phyloP scores from a whole-genome alignment of 2,797 vertebrate species.

The Lagodon rhomboides region DNA sequence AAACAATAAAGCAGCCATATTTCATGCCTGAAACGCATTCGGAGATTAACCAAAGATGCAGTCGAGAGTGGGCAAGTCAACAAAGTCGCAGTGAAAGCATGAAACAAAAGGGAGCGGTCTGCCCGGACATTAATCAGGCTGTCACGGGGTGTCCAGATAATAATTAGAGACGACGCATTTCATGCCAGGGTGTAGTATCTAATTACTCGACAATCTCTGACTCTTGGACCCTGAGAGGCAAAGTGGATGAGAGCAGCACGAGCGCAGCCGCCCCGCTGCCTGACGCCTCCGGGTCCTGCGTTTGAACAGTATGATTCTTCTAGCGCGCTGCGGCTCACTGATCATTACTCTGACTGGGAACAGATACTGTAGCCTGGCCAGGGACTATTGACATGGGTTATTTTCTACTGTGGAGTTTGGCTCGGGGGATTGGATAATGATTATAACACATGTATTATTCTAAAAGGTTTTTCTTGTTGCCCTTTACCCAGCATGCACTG shows the following conservation, averaged over 20 bases:
- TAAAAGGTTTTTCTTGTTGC: slow-evolving; percentile 49
- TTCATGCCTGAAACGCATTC: slow-evolving; percentile 52
- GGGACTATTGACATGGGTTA: slow-evolving; percentile 67
- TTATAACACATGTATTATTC: slow-evolving; percentile 50
- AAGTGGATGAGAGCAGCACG: slow-evolving; percentile 58
- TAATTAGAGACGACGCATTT: slow-evolving; percentile 63
- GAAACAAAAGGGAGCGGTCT: slow-evolving; percentile 32
- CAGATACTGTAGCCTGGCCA: slow-evolving; percentile 48
- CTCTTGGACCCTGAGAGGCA: slow-evolving; percentile 56
- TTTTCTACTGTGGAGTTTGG: slow-evolving; percentile 57
- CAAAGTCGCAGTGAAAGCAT: slow-evolving; percentile 42
- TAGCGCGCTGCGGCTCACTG: slow-evolving; percentile 53
- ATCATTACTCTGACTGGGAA: slow-evolving; percentile 73
- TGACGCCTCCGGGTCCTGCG: slow-evolving; percentile 50
- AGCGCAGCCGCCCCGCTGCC: slow-evolving; percentile 31
- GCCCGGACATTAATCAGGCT: slow-evolving; percentile 61
- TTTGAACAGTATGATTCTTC: slow-evolving; percentile 56
- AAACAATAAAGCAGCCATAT: slow-evolving; percentile 65
- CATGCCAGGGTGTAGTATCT: slow-evolving; percentile 46
- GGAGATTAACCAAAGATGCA: slow-evolving; percentile 53
- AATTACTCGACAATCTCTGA: slow-evolving; percentile 66
- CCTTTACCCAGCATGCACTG: slow-evolving; percentile 15
- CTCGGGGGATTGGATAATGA: slow-evolving; percentile 60
- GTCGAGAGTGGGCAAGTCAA: slow-evolving; percentile 48
- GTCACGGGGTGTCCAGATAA: slow-evolving; percentile 52